Conservation (phyloP, 2,113 vertebrate species). For the Bufo bufo region DNA sequence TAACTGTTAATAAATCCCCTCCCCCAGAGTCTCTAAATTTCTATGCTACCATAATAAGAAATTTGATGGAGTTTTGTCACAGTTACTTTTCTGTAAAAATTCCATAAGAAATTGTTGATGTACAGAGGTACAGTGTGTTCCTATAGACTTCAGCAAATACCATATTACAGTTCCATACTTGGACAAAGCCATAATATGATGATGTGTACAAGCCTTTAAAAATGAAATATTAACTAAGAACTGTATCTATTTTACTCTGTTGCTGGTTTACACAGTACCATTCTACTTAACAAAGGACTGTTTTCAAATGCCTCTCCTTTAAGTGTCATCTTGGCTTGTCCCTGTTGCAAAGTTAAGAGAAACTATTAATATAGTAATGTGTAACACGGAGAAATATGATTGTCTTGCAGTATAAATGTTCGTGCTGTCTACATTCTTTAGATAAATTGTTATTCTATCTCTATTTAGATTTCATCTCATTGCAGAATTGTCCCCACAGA, state of each 20-base stretch:
- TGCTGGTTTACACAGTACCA: not conserved
- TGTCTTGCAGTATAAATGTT: constrained; percentile 54
- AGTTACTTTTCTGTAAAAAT: no score
- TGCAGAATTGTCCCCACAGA: constrained; percentile 56
- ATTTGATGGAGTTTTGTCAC: no score
- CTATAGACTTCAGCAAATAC: no score
- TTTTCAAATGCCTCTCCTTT: constrained; percentile 5
- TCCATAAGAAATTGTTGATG: no score
- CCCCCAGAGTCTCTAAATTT: no score
- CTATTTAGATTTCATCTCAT: constrained; percentile 58
- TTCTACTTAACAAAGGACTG: not conserved
- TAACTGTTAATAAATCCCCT: no score
- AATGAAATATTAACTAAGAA: not conserved
- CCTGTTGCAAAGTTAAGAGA: constrained; percentile 12
- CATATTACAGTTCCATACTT: no score
- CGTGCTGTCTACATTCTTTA: constrained; percentile 56
- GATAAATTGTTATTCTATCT: constrained; percentile 56
- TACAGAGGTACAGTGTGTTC: no score
- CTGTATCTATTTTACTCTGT: not conserved
- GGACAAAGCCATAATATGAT: no score
- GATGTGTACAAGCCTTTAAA: not conserved
- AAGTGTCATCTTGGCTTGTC: not conserved
- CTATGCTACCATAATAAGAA: no score
- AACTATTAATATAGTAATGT: constrained; percentile 35
- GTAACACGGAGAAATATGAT: constrained; percentile 47